Evolutionary conservation across 2,888 invertebrate genomes (phyloP).

Genomic region (Eudemis profundana): DNA sequence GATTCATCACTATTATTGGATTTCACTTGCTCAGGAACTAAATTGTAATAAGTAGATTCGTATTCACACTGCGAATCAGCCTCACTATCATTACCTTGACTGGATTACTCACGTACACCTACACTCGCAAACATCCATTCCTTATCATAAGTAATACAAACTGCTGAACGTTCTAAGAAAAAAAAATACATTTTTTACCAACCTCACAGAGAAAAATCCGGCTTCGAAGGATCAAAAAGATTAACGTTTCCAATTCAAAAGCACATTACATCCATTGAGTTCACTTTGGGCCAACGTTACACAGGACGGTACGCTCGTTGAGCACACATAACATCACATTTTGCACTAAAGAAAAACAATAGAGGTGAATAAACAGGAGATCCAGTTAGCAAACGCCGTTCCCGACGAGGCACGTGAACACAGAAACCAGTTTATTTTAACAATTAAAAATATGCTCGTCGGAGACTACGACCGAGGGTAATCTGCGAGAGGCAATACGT

Average conservation of each 20-base stretch:
- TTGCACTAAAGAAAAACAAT: constrained; percentile 77
- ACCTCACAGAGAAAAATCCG: constrained; percentile 63
- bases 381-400: constrained; percentile 63
- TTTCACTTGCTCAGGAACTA: constrained; percentile 23
- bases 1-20: constrained; percentile 38
- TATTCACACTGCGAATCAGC: constrained; percentile 27
- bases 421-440: constrained; percentile 65
- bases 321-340: constrained; percentile 83
- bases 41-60: constrained; percentile 30
- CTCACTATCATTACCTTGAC: constrained; percentile 50
- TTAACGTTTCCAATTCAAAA: constrained; percentile 75
- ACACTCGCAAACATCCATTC: constrained; percentile 30
- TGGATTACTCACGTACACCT: constrained; percentile 49
- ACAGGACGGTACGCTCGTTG: constrained; percentile 74
- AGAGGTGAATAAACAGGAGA: constrained; percentile 62
- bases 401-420: constrained; percentile 61
- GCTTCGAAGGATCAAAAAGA: constrained; percentile 57
- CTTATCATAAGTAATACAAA: constrained; percentile 45
- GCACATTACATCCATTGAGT: constrained; percentile 78
- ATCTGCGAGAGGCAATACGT: constrained; percentile 53
- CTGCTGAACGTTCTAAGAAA: constrained; percentile 43
- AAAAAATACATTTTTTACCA: constrained; percentile 52
- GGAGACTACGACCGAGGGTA: constrained; percentile 66
- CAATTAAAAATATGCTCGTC: constrained; percentile 65
- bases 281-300: constrained; percentile 78